Evolutionary conservation across 2,888 invertebrate species (phyloP), one percentile per base, ranked within the genome.

Genomic region (Penaeus monodon): DNA sequence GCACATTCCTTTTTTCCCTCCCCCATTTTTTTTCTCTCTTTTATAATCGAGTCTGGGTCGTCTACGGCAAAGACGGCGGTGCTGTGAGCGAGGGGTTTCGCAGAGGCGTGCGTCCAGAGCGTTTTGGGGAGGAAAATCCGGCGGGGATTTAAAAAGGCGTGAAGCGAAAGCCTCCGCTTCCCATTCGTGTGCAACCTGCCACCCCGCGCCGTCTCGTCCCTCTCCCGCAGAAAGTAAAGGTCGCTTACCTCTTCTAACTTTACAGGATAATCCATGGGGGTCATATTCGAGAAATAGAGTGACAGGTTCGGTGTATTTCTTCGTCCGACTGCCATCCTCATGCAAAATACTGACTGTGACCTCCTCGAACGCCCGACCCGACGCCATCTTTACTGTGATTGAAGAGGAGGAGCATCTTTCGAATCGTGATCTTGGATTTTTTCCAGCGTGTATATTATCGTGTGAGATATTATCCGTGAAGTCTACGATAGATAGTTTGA

Each of bases 191-290:
- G 38, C 73, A 38, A 38, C 29, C 17, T 74, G n/a, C 38, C 73
- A 17, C 66, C 38, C 38, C 24, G 38, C 8, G 24, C 29, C 33
- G 17, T 63, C 65, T 27, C 6, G 57, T 20, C 33, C 73, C 29
- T 73, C 38, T 64, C 68, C 49, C 33, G 44, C 73, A 3, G 14
- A n/a, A 24, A 38, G 27, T 20, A 38, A 6, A 27, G 20, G 8
- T 27, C n/a, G 24, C 79, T 88, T 87, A 90, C 90, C 90, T 87
- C 88, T 89, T 80, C 68, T 88, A 66, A 90, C 63, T 87, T 84
- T 87, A 76, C 90, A 90, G 70, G 88, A 86, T 24, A 90, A 70
- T 80, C 90, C 90, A 78, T 90, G 90, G 44, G 90, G 90, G 70
- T 90, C 90, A 89, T 90, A 88, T 77, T 87, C 90, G 63, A 90